Evolutionary conservation across 2,888 invertebrate genomes (phyloP).

Genomic region (Parapristionchus giblindavisi): DNA sequence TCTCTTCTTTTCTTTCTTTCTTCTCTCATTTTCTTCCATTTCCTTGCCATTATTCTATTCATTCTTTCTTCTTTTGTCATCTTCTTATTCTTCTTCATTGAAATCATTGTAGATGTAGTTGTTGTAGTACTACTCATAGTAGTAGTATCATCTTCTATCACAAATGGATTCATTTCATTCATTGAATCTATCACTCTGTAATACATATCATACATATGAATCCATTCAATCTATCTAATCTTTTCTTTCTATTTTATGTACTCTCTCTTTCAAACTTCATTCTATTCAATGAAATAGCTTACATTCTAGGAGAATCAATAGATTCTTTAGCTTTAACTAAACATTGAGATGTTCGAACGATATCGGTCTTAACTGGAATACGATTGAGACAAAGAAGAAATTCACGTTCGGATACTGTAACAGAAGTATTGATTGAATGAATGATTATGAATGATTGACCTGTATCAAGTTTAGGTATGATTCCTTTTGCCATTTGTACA

Average conservation of each 20-base stretch:
- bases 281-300: neutral
- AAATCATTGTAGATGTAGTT: too few species aligned
- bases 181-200: neutral
- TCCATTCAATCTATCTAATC: neutral
- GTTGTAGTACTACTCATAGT: too few species aligned
- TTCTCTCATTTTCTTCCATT: neutral
- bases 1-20: neutral
- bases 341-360: slow-evolving; percentile 31
- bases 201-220: neutral
- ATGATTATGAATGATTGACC: neutral
- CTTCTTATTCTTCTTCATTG: slow-evolving; percentile 1
- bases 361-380: slow-evolving; percentile 31
- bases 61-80: neutral
- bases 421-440: neutral
- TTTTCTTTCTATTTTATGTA: neutral
- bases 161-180: neutral
- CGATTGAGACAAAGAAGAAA: slow-evolving; percentile 35
- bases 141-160: slow-evolving; percentile 5
- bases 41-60: neutral
- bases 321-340: slow-evolving; percentile 15
- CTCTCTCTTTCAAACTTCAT: slow-evolving; percentile 1
- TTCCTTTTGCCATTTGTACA: slow-evolving; percentile 25
- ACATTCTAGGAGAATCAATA: neutral
- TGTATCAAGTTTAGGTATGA: slow-evolving; percentile 32
- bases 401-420: slow-evolving; percentile 25